Evolutionary conservation across 2,113 vertebrate genomes (phyloP), one percentile per base, ranked within the genome.

Genomic region (Leptobrachium ailaonicum): DNA sequence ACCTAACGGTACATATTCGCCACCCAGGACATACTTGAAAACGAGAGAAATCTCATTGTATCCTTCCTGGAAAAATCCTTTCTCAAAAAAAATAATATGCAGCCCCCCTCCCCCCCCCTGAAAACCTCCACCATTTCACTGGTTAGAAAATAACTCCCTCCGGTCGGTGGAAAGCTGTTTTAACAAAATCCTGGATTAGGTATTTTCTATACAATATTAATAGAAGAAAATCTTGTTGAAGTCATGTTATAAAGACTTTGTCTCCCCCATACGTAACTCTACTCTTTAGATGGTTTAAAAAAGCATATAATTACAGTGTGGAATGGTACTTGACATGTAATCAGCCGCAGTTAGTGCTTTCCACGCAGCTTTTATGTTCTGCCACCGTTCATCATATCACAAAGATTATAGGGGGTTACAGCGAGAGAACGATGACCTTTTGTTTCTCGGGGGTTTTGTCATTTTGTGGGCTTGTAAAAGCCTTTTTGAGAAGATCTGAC

Each of bases 271-370:
- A 80, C 74, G 71, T 58, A 60, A 58, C 42, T 42, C 71, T 74
- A 41, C 78, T 74, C 68, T 67, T 42, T 58, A 68, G 63, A 81
- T 60, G 79, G 53, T 69, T 47, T 72, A 47, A 75, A 68, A 75
- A 81, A 81, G 71, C 71, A 69, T 64, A 69, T 81, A 81, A 81
- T 81, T 81, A 81, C 41, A 66, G 79, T 81, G 79, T 81, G 62
- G 71, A 62, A 12, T 40, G 12, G 79, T n/a, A 69, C 71, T 81
- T 81, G 79, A 81, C 79, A 81, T 54, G 66, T 81, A 81, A 81
- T 81, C 71, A 81, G 79, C 79, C n/a, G 2, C 71, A 58, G 41
- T 69, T 69, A 60, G 8, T 40, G 72, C 63, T 73, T 74, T 80
- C 40, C 73, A 69, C 47, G 56, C 45, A 41, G 71, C 79, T 69